These are phyloP conservation scores for Sebastes fasciatus DNA, from an alignment of 2,113 vertebrate species.

Conservation along the genomic window DNA sequence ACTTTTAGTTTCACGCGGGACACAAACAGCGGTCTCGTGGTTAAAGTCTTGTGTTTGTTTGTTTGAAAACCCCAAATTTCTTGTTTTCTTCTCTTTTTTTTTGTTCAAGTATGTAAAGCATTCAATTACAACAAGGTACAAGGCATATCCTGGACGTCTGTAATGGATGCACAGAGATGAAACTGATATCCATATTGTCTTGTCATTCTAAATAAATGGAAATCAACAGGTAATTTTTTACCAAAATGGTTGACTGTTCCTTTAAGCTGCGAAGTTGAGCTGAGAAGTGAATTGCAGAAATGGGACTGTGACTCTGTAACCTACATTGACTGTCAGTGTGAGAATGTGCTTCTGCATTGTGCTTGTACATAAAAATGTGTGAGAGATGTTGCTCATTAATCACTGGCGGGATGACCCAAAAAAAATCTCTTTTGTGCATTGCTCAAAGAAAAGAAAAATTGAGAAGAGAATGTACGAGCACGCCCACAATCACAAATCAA, in stretches of 20 bases:
- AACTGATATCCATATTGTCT: background rate
- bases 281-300: background rate
- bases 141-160: too few species aligned
- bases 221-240: background rate
- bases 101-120: too few species aligned
- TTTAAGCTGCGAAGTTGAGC: background rate
- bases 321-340: background rate
- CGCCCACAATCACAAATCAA: background rate
- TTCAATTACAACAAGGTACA: too few species aligned
- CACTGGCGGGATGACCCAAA: constrained; percentile 32
- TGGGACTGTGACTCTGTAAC: background rate
- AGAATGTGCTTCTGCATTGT: background rate
- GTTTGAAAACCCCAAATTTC: too few species aligned
- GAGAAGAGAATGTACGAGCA: background rate
- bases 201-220: background rate
- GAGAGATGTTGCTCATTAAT: constrained; percentile 41
- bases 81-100: too few species aligned
- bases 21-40: too few species aligned
- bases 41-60: too few species aligned
- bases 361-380: background rate
- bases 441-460: background rate
- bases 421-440: background rate
- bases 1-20: too few species aligned
- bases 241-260: background rate
- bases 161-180: too few species aligned